Evolutionary conservation across 2,888 invertebrate genomes (phyloP), one percentile per base, ranked within the genome.

Genomic region (Himalopsyche anomala): DNA sequence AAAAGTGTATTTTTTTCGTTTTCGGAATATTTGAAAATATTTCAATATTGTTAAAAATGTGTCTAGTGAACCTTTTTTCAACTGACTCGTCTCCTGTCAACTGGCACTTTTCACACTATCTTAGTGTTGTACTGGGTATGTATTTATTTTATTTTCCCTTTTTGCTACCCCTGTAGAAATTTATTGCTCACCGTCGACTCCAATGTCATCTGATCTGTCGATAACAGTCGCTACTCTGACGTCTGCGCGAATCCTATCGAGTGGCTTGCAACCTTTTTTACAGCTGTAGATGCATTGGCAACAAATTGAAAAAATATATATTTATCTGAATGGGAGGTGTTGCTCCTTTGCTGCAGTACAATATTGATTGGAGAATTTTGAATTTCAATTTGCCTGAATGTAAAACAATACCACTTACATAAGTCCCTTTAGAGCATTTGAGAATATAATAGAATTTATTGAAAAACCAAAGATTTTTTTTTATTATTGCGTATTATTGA

Each of bases 161-260:
- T 62, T 62, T 62, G 19, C 62, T 80, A 42, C 36, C 51, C 82
- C 82, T 40, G 36, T 45, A 36, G 51, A 54, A 55, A 81, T 81
- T 81, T 81, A 81, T 81, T 55, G 82, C 82, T 45, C 17, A 55
- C 40, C 54, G 54, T 81, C 82, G 82, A 40, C 82, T 81, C 54
- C 82, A 81, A 81, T 81, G 82, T 56, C 81, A 84, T 84, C 55
- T 55, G 69, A 86, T 82, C 87, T 87, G 87, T 87, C 87, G 87
- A 87, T 87, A 87, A 54, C 87, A 87, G 51, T 28, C 83, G 85
- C 56, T 62, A 79, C 45, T 56, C 54, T 82, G 84, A 84, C 42
- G 86, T 74, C 56, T 12, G 55, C 40, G 42, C 84, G 86, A 51
- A 86, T 86, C 62, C 2, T 19, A n/a, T 62, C 19, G 62, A 62